Conservation (phyloP, 2,888 invertebrate genomes). For the Drosophila meridionalis region DNA sequence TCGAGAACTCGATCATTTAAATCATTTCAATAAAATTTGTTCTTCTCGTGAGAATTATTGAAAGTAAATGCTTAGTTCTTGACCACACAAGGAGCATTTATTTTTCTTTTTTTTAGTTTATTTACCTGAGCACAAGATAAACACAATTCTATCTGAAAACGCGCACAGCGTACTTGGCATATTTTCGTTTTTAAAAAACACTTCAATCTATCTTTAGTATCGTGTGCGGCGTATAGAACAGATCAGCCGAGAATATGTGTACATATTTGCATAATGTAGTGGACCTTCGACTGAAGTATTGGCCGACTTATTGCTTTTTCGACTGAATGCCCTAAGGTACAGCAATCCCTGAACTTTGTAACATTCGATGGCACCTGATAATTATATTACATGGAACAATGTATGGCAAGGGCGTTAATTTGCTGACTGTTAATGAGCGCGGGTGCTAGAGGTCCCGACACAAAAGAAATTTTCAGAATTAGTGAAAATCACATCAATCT, state of each 20-base stretch:
- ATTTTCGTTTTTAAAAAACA: slow-evolving; percentile 36
- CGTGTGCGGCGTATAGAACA: slow-evolving; percentile 15
- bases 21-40: background rate
- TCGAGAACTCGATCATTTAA: background rate
- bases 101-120: slow-evolving; percentile 50
- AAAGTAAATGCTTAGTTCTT: slow-evolving; percentile 47
- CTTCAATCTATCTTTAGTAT: slow-evolving; percentile 34
- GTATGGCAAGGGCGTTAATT: slow-evolving; percentile 10
- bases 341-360: slow-evolving; percentile 28
- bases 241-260: slow-evolving; percentile 37
- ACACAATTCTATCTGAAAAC: slow-evolving; percentile 50
- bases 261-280: slow-evolving; percentile 45
- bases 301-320: slow-evolving; percentile 33
- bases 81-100: slow-evolving; percentile 57
- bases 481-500: background rate
- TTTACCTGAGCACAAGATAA: slow-evolving; percentile 56
- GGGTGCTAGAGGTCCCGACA: background rate
- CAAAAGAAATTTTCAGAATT: slow-evolving; percentile 1
- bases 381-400: background rate
- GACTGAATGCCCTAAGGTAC: slow-evolving; percentile 20
- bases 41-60: slow-evolving; percentile 40
- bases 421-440: slow-evolving; percentile 3
- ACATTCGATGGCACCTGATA: slow-evolving; percentile 1
- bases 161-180: slow-evolving; percentile 23
- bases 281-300: slow-evolving; percentile 51